Evolutionary conservation across 1,140 invertebrate genomes (phyloP), one percentile per base, ranked within the genome.

Genomic region (Magallana angulata): DNA sequence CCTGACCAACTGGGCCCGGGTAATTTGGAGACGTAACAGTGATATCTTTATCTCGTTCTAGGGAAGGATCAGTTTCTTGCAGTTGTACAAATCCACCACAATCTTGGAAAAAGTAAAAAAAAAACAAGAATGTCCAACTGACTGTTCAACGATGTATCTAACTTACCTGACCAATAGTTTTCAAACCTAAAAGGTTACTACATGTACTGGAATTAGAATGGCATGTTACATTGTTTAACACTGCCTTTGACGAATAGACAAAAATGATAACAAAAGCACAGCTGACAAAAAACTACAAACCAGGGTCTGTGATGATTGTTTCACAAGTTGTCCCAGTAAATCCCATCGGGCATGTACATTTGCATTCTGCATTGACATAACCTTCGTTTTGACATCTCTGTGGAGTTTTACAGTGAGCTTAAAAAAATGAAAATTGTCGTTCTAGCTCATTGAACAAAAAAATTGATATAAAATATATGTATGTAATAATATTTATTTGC

Each of bases 271-370:
- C 24, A 24, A 24, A 24, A 24, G 24, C 24, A 24, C 24, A 24
- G 24, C 5, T 6, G n/a, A 62, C n/a, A 24, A 62, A 16, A 62
- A 8, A 62, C 12, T 62, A n/a, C 60, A 57, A 81, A 89, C 85
- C 85, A 57, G 18, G 5, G 12, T 24, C 59, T n/a, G 64, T 85
- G 9, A 71, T 58, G 14, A 85, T 24, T 6, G 64, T 64, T 8
- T 89, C 58, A 59, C 88, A 89, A 14, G 36, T 68, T 14, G 8
- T 18, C 9, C 88, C 88, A 24, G 83, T 89, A 12, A 89, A 62
- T 36, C 85, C 88, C 5, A 68, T 18, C 12, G 88, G 85, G 81
- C 88, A 89, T 4, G 60, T 16, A 18, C 88, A 89, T n/a, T 82
- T n/a, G 82, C 88, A 89, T 2, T 18, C 57, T 1, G 56, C 16